A percentile compares a stretch with the other conserved stretches of the same genome.
phyloP scores from a whole-genome alignment of 2,113 vertebrate species.

The Eulemur rufifrons region DNA sequence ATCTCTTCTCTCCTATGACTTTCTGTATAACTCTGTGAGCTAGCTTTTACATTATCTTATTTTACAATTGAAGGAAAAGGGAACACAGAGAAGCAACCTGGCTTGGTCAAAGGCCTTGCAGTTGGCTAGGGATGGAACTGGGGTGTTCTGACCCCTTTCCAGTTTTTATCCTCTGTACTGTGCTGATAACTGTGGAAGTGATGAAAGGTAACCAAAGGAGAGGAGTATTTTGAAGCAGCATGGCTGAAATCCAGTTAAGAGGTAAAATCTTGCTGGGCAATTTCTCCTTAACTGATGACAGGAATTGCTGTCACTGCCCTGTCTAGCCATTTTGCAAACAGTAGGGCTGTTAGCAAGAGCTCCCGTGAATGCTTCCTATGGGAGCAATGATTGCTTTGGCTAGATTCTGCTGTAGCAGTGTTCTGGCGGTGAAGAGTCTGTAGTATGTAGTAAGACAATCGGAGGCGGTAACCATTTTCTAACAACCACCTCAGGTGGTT shows the following conservation, averaged over 20 bases:
- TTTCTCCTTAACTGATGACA: background rate
- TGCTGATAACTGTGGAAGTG: background rate
- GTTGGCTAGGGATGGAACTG: background rate
- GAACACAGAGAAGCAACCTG: background rate
- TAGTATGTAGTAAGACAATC: slow-evolving; percentile 35
- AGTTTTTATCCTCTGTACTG: background rate
- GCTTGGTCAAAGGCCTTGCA: background rate
- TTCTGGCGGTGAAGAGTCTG: background rate
- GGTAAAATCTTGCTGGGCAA: background rate
- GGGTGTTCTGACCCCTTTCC: background rate
- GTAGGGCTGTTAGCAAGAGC: background rate
- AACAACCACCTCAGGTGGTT: slow-evolving; percentile 60
- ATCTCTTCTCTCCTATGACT: background rate
- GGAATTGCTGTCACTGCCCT: background rate
- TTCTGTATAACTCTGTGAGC: background rate
- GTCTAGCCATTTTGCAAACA: background rate
- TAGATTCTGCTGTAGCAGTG: background rate
- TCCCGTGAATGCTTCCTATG: background rate
- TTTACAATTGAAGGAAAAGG: background rate
- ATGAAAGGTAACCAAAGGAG: background rate
- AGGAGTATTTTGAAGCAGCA: background rate
- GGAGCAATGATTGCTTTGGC: slow-evolving; percentile 35
- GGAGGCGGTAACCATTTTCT: slow-evolving; percentile 47
- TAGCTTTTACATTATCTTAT: background rate
- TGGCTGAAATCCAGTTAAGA: slow-evolving; percentile 51